Conservation (phyloP, 2,113 vertebrate species). For the Chionodraco myersi region DNA sequence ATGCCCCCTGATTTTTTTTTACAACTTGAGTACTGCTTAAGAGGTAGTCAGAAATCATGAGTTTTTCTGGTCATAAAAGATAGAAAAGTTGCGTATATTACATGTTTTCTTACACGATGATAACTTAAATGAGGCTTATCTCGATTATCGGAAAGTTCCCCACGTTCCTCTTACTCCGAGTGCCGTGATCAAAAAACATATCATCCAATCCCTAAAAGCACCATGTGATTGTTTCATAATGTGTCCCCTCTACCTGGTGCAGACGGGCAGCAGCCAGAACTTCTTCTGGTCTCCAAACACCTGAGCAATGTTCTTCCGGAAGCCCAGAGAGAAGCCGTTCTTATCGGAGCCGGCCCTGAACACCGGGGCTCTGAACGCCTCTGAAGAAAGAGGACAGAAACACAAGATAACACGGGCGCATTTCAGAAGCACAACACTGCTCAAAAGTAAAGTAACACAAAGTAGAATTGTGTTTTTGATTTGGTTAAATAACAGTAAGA, state of each 20-base stretch:
- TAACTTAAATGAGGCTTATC: too few species aligned
- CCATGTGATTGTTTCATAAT: too few species aligned
- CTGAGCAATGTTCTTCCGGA: slow-evolving; percentile 91
- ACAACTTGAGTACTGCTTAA: too few species aligned
- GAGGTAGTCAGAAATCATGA: too few species aligned
- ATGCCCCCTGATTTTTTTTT: too few species aligned
- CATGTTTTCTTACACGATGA: too few species aligned
- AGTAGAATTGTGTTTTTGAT: not conserved
- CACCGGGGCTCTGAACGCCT: slow-evolving; percentile 94
- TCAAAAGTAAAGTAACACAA: not conserved
- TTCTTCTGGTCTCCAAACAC: slow-evolving; percentile 97
- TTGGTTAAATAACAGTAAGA: not conserved
- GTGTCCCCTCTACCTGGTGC: slow-evolving; percentile 89
- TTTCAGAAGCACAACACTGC: not conserved
- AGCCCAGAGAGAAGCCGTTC: slow-evolving; percentile 95
- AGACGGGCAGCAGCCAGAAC: slow-evolving; percentile 92
- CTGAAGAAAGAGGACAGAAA: slow-evolving; percentile 73
- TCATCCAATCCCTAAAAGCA: too few species aligned
- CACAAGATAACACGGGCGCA: slow-evolving; percentile 24
- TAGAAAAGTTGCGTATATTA: too few species aligned
- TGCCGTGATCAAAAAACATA: too few species aligned
- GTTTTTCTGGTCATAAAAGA: too few species aligned
- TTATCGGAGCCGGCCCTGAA: slow-evolving; percentile 95
- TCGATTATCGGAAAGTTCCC: too few species aligned
- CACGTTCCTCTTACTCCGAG: too few species aligned